These are phyloP conservation scores for Tholera decimalis DNA, from an alignment of 2,888 invertebrate species.

Conservation along the genomic window DNA sequence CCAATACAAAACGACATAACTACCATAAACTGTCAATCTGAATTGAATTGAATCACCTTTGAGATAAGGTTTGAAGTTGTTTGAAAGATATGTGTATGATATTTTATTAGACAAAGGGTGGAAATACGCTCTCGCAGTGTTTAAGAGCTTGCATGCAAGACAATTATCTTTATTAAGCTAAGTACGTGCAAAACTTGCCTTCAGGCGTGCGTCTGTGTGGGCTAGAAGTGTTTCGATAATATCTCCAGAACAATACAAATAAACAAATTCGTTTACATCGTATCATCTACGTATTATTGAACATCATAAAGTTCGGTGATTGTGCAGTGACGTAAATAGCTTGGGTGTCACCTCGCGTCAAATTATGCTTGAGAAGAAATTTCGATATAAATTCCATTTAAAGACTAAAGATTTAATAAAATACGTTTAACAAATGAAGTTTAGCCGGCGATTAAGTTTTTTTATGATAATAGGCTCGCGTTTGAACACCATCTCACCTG, in stretches of 20 bases:
- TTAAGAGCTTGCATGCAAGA: constrained; percentile 72
- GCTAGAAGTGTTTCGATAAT: constrained; percentile 18
- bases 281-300: not conserved
- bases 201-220: constrained; percentile 28
- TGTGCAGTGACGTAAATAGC: not conserved
- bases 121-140: constrained; percentile 79
- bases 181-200: constrained; percentile 78
- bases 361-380: too few species aligned
- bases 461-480: too few species aligned
- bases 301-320: not conserved
- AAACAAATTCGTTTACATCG: not conserved
- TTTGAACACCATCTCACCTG: too few species aligned
- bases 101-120: constrained; percentile 75
- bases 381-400: too few species aligned
- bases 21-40: constrained; percentile 8
- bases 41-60: constrained; percentile 24
- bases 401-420: too few species aligned
- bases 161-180: constrained; percentile 76
- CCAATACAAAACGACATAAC: constrained; percentile 26
- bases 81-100: constrained; percentile 65
- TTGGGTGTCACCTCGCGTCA: too few species aligned
- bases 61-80: constrained; percentile 64
- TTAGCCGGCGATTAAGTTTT: too few species aligned
- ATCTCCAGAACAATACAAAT: not conserved
- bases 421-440: too few species aligned